These are phyloP conservation scores for Dolomedes plantarius DNA, from an alignment of 2,888 invertebrate species.

Conservation along the genomic window DNA sequence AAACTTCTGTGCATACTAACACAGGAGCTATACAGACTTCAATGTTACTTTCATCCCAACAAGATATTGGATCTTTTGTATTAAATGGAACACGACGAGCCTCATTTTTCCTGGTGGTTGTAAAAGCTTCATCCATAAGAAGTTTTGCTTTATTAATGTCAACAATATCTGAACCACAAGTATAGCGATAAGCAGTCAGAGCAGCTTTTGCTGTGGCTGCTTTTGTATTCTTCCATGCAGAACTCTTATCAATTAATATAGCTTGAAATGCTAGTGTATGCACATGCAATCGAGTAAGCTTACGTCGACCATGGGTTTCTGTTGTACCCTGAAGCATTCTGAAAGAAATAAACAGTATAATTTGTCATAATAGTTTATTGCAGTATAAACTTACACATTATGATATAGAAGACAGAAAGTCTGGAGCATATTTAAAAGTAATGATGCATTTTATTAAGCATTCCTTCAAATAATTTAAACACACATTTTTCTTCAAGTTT, in stretches of 20 bases:
- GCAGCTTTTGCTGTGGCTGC: constrained; percentile 90
- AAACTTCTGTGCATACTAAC: constrained; percentile 87
- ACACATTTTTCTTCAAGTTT: no score
- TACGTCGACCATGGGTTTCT: constrained; percentile 79
- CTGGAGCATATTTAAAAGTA: no score
- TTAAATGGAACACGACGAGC: constrained; percentile 82
- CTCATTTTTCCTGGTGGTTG: constrained; percentile 81
- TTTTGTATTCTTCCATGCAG: constrained; percentile 85
- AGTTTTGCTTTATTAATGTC: constrained; percentile 81
- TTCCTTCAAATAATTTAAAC: no score
- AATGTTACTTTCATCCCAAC: constrained; percentile 81
- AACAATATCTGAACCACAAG: constrained; percentile 77
- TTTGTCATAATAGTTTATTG: not conserved
- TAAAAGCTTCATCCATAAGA: constrained; percentile 89
- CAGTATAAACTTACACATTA: no score
- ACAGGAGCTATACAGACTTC: constrained; percentile 90
- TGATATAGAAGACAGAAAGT: no score
- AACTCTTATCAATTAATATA: constrained; percentile 83
- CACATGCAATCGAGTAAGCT: constrained; percentile 86
- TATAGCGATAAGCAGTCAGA: constrained; percentile 87
- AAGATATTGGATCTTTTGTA: constrained; percentile 85
- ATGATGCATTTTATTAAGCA: no score
- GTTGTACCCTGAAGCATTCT: constrained; percentile 60
- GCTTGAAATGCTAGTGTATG: constrained; percentile 93
- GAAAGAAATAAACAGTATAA: not conserved